Conservation (phyloP, 2,113 vertebrate genomes). For the Nestor notabilis region DNA sequence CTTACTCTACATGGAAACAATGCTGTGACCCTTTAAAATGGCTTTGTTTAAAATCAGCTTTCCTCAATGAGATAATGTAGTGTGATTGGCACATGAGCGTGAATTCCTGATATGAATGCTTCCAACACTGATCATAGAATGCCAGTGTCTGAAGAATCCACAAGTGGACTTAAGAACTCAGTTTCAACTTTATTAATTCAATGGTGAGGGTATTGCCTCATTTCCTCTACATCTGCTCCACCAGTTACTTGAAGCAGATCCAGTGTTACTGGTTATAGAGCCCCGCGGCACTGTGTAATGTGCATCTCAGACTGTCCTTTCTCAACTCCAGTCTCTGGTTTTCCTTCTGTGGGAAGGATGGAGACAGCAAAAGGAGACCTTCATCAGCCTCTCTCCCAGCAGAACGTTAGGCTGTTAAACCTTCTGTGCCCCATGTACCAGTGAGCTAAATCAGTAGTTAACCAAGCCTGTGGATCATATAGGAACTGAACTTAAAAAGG, state of each 20-base stretch:
- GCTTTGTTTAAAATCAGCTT: background rate
- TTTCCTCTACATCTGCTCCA: background rate
- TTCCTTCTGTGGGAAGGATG: background rate
- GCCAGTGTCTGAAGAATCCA: background rate
- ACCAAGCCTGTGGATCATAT: background rate
- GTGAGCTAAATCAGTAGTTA: background rate
- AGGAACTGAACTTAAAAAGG: background rate
- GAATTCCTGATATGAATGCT: background rate
- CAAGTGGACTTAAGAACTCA: background rate
- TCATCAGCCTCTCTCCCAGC: background rate
- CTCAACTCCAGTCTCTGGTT: background rate
- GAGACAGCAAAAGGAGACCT: background rate
- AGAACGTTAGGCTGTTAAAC: background rate
- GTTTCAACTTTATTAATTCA: background rate
- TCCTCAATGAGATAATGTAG: background rate
- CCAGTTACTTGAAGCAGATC: background rate
- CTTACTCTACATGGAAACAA: background rate
- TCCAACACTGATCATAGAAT: background rate
- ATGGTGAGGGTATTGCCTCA: background rate
- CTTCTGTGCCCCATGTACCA: background rate
- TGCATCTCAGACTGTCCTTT: background rate
- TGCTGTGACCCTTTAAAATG: background rate
- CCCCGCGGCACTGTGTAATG: background rate
- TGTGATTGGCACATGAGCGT: background rate
- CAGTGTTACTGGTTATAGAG: background rate